Evolutionary conservation across 2,797 vertebrate species (phyloP).

Genomic region (Melanotaenia nigrans): DNA sequence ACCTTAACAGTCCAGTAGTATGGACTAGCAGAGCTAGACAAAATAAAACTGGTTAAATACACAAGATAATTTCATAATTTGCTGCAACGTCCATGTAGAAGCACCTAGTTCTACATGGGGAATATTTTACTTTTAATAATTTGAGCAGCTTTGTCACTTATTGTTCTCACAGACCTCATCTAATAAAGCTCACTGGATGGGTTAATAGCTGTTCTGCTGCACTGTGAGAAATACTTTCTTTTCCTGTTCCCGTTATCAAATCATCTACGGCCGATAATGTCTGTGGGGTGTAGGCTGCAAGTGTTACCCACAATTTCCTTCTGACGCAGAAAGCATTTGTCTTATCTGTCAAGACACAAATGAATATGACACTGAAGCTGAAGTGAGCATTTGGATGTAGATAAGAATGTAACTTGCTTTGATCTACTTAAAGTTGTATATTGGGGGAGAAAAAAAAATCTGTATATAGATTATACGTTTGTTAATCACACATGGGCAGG

Average conservation of each 20-base stretch:
- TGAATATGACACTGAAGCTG: conserved; percentile 14
- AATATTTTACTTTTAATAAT: not conserved
- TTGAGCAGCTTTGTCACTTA: conserved; percentile 8
- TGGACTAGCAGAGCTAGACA: not conserved
- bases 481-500: not conserved
- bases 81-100: conserved; percentile 7
- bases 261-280: conserved; percentile 40
- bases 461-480: not conserved
- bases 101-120: not conserved
- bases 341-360: conserved; percentile 49
- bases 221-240: conserved; percentile 22
- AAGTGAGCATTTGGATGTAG: conserved; percentile 18
- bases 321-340: conserved; percentile 36
- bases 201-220: conserved; percentile 31
- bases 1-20: conserved; percentile 8
- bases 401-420: conserved; percentile 21
- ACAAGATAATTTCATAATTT: conserved; percentile 17
- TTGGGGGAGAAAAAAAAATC: not conserved
- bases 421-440: not conserved
- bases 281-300: conserved; percentile 49
- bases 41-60: conserved; percentile 13
- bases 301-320: conserved; percentile 56
- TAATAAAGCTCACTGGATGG: not conserved
- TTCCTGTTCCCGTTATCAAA: conserved; percentile 52
- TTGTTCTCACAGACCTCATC: not conserved